Evolutionary conservation across 2,113 vertebrate species (phyloP).

Genomic region (Syrmaticus mikado): DNA sequence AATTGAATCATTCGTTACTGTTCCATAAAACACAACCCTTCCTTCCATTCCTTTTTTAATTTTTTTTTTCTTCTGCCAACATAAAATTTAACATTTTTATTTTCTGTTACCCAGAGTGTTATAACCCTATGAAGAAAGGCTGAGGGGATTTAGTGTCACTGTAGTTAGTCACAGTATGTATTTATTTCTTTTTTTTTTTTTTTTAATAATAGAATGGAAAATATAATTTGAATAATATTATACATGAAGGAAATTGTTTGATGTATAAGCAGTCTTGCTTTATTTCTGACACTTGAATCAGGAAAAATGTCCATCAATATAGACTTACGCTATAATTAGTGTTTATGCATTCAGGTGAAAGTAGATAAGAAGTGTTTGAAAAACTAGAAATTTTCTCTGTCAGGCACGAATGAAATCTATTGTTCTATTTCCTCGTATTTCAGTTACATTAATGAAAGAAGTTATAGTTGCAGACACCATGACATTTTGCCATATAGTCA

Average conservation of each 20-base stretch:
- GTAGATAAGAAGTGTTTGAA: background rate
- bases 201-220: background rate
- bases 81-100: background rate
- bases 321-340: constrained; percentile 26
- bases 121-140: background rate
- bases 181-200: background rate
- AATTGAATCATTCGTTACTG: background rate
- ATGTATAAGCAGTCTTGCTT: background rate
- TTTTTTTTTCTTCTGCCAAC: background rate
- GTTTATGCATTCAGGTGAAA: constrained; percentile 35
- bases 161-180: background rate
- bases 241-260: background rate
- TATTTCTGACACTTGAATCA: background rate
- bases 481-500: constrained; percentile 61
- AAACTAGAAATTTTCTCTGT: background rate
- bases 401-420: background rate
- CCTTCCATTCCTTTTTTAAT: background rate
- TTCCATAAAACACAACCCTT: background rate
- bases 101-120: background rate
- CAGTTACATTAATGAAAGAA: constrained; percentile 59
- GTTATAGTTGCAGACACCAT: constrained; percentile 58
- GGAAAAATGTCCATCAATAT: background rate
- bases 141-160: background rate
- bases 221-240: background rate
- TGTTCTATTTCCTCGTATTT: constrained; percentile 53